Evolutionary conservation across 2,113 vertebrate species (phyloP).

Genomic region (Tupaia tana): DNA sequence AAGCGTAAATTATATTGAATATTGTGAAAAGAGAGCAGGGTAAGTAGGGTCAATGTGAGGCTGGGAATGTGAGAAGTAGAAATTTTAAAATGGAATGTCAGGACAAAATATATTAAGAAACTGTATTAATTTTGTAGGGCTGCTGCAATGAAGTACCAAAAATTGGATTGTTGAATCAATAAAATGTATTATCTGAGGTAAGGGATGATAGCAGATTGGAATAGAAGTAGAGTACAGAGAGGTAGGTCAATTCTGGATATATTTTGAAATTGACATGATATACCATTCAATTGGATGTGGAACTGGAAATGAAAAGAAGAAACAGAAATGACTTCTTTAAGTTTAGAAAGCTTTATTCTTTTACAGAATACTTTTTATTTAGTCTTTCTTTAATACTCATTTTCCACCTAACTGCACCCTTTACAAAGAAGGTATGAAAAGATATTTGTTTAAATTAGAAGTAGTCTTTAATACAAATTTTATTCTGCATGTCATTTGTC

Average conservation of each 20-base stretch:
- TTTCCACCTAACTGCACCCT: background rate
- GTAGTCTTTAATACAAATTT: background rate
- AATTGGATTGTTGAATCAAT: background rate
- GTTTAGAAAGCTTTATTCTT: background rate
- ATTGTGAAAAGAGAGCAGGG: background rate
- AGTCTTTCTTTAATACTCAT: background rate
- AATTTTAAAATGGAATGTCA: background rate
- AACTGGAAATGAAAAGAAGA: background rate
- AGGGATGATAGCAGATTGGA: background rate
- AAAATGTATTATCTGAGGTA: background rate
- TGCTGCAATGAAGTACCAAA: background rate
- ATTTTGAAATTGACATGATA: background rate
- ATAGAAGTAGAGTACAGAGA: background rate
- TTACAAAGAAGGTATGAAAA: background rate
- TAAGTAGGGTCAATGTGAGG: background rate
- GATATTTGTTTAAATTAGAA: background rate
- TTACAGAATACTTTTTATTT: background rate
- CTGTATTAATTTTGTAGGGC: background rate
- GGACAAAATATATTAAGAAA: background rate
- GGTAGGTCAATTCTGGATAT: background rate
- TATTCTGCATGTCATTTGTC: background rate
- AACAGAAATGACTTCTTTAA: background rate
- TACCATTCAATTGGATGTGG: background rate
- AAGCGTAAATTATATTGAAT: background rate
- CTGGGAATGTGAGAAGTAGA: background rate